Evolutionary conservation across 2,797 vertebrate species (phyloP).

Genomic region (Cichlasoma orientale): DNA sequence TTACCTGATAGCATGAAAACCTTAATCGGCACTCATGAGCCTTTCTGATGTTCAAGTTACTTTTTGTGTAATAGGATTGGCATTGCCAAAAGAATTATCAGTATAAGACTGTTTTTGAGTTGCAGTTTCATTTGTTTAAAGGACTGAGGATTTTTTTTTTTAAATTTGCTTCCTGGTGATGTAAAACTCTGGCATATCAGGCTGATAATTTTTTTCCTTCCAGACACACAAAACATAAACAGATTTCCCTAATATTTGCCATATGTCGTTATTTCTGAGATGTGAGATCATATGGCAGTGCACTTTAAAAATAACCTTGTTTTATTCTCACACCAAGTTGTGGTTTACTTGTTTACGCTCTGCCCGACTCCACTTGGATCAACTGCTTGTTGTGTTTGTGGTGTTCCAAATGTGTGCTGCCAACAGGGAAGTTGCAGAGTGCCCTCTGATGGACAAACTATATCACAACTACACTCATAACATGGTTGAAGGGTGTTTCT

Average conservation of each 20-base stretch:
- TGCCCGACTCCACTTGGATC: background rate
- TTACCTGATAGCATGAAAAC: slow-evolving; percentile 42
- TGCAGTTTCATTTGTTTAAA: slow-evolving; percentile 34
- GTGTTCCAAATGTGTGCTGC: too few species aligned
- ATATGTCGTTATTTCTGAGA: background rate
- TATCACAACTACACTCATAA: too few species aligned
- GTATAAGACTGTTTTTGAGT: slow-evolving; percentile 42
- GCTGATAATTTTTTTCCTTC: background rate
- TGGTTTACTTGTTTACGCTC: background rate
- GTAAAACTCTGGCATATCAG: background rate
- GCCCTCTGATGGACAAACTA: too few species aligned
- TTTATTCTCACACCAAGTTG: background rate
- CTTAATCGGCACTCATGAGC: slow-evolving; percentile 28
- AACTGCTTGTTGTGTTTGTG: background rate
- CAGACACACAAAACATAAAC: too few species aligned
- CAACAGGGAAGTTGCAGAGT: background rate
- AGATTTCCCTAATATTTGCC: background rate
- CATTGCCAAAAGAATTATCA: slow-evolving; percentile 49
- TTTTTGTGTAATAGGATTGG: slow-evolving; percentile 64
- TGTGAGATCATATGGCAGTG: background rate
- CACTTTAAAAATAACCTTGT: background rate
- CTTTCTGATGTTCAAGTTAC: slow-evolving; percentile 29
- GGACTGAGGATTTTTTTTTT: background rate
- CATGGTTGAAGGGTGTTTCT: too few species aligned
- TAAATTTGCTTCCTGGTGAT: background rate